Evolutionary conservation across 2,797 vertebrate species (phyloP), one percentile per base, ranked within the genome.

Genomic region (Poeciliopsis infans): DNA sequence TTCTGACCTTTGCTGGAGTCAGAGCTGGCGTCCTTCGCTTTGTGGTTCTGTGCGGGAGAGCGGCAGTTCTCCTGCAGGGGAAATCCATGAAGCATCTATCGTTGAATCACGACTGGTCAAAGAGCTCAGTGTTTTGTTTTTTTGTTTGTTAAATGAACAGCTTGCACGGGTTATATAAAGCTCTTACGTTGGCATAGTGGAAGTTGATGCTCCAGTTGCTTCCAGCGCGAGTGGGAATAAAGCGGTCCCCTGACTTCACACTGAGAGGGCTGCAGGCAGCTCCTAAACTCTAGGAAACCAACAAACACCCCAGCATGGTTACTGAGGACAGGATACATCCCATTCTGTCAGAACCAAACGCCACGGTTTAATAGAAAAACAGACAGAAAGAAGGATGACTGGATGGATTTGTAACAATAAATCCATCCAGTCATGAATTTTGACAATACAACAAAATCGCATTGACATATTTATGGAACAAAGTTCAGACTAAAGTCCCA

Each of bases 131-230:
- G n/a, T n/a, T 10, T 10, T 1, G 55, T 7, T 8, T 12, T 49
- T 43, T n/a, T 16, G 23, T 51, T 55, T 28, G 43, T 18, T 4
- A 7, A 49, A 53, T 13, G 33, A 68, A 16, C 4, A 2, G 1
- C 66, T 18, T 25, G 47, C 31, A 4, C 39, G 33, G n/a, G 23
- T 0, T 23, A 10, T 7, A 55, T 46, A 12, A n/a, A 33, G 0
- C 4, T 72, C 95, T 94, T 82, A 96, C 96, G 33, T 96, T 96
- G 87, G 96, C 94, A 28, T 95, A 95, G 91, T 96, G 96, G 91
- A 96, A 96, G 89, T 96, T 96, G 90, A 96, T 94, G 91, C 95
- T 96, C 96, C 96, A 96, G 93, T 96, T 96, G 92, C 96, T 96
- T 85, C 96, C 96, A 43, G 95, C 96, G 0, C 96, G 93, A 49